Percentiles rank a stretch among this genome's conserved stretches.
These are phyloP conservation scores for Corythornis vintsioides DNA, from an alignment of 2,113 vertebrate genomes.

Conservation along the genomic window DNA sequence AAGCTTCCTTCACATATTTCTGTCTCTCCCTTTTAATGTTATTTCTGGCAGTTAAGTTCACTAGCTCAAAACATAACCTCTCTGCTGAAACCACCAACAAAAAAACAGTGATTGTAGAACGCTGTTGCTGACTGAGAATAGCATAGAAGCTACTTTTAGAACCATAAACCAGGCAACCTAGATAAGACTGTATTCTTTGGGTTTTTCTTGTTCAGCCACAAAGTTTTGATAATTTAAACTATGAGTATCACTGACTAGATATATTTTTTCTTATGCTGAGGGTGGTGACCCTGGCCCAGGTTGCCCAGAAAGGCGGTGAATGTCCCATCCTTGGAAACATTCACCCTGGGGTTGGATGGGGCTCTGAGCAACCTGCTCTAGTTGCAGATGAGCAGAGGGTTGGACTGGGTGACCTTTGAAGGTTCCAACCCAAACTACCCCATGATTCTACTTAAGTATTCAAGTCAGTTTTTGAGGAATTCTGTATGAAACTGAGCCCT, in stretches of 20 bases:
- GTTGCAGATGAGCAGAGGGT: background rate
- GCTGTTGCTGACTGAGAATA: background rate
- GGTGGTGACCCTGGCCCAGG: background rate
- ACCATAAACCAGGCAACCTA: background rate
- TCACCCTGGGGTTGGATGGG: background rate
- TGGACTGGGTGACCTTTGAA: background rate
- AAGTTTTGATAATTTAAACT: background rate
- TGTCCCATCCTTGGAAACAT: too few species aligned
- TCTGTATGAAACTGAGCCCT: background rate
- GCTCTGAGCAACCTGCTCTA: background rate
- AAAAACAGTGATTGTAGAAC: accelerated
- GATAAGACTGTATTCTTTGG: background rate
- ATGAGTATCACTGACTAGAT: background rate
- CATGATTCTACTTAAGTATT: background rate
- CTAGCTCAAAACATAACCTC: background rate
- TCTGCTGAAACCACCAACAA: background rate
- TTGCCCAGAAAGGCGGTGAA: background rate
- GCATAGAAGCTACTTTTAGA: background rate
- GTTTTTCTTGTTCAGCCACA: background rate
- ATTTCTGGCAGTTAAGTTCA: background rate
- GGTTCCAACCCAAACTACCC: background rate
- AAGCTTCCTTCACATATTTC: background rate
- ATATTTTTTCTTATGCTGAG: background rate
- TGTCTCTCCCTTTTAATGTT: background rate
- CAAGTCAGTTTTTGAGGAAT: background rate